Percentiles rank a stretch among this genome's conserved stretches.
These are phyloP conservation scores for Agapostemon virescens DNA, from an alignment of 2,888 invertebrate species.

Conservation along the genomic window DNA sequence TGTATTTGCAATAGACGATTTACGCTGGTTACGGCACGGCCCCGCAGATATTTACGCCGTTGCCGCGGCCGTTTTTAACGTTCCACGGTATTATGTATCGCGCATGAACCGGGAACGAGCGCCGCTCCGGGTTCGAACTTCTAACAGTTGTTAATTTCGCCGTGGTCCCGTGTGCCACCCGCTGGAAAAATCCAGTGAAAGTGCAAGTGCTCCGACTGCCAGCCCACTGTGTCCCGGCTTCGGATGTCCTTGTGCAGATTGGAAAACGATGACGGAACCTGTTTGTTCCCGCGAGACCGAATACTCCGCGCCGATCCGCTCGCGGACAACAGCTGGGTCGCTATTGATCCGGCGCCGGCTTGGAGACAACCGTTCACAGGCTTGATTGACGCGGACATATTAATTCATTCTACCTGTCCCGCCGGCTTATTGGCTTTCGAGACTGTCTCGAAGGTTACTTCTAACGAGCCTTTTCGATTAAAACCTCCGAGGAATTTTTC, in stretches of 20 bases:
- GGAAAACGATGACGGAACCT: constrained; percentile 53
- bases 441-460: not conserved
- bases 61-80: constrained; percentile 14
- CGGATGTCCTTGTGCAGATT: constrained; percentile 52
- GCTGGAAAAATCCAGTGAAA: constrained; percentile 52
- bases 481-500: not conserved
- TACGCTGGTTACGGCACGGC: constrained; percentile 27
- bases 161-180: constrained; percentile 17
- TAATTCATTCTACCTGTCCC: constrained; percentile 25
- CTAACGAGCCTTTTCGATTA: not conserved
- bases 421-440: not conserved
- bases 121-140: constrained; percentile 14
- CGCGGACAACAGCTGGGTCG: constrained; percentile 32
- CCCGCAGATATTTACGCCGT: constrained; percentile 31
- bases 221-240: constrained; percentile 19
- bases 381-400: constrained; percentile 44
- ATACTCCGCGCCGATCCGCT: constrained; percentile 30
- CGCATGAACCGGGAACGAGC: constrained; percentile 33
- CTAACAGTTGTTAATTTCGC: constrained; percentile 45
- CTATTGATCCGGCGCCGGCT: constrained; percentile 40
- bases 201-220: constrained; percentile 25
- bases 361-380: constrained; percentile 8
- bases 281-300: constrained; percentile 37
- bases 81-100: constrained; percentile 33
- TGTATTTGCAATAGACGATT: constrained; percentile 39